Evolutionary conservation across 2,888 invertebrate genomes (phyloP).

Genomic region (Agonopterix alstromeriana): DNA sequence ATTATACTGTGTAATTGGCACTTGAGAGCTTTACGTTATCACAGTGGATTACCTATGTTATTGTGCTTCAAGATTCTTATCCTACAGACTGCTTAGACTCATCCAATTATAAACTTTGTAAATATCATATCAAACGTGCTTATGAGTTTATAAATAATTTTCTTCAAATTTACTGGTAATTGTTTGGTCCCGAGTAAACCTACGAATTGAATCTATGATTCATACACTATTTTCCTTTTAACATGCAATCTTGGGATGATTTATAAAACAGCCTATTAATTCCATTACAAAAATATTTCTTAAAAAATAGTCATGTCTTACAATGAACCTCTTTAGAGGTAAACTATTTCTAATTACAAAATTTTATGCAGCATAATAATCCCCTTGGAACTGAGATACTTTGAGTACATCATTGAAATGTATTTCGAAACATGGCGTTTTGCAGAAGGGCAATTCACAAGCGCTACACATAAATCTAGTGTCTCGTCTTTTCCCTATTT

Average conservation of each 20-base stretch:
- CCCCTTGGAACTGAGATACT: constrained; percentile 61
- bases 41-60: constrained; percentile 49
- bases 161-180: too few relatives aligned
- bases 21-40: constrained; percentile 53
- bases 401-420: constrained; percentile 66
- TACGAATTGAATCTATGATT: constrained; percentile 39
- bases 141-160: too few relatives aligned
- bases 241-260: not conserved
- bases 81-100: too few relatives aligned
- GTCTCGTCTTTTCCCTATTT: constrained; percentile 64
- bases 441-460: constrained; percentile 70
- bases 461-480: constrained; percentile 70
- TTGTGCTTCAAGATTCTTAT: constrained; percentile 36
- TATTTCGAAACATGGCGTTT: constrained; percentile 68
- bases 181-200: constrained; percentile 31
- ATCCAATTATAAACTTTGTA: too few relatives aligned
- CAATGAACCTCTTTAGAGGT: constrained; percentile 27
- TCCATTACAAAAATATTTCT: constrained; percentile 8
- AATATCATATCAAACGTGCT: too few relatives aligned
- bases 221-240: constrained; percentile 17
- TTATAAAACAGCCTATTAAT: constrained; percentile 2
- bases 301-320: constrained; percentile 22
- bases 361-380: constrained; percentile 61
- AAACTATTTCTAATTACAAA: constrained; percentile 12
- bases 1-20: constrained; percentile 39